A percentile compares a stretch with the other conserved stretches of the same genome.
These are phyloP conservation scores for zebrafish (Danio rerio) DNA, from an alignment of 2,113 vertebrate species.

Conservation along the genomic window DNA sequence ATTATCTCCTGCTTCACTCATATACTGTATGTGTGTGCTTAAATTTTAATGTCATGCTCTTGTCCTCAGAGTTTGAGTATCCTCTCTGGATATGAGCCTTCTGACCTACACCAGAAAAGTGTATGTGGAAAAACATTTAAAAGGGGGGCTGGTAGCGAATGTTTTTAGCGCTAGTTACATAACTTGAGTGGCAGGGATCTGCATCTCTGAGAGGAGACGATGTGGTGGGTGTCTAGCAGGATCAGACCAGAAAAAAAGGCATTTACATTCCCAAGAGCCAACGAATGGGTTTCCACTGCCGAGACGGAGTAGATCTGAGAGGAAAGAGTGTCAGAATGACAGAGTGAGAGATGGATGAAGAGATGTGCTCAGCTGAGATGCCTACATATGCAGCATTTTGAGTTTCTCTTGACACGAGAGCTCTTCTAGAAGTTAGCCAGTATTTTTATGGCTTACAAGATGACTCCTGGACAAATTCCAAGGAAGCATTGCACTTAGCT, in stretches of 20 bases:
- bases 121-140: constrained; percentile 3
- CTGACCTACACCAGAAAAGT: not conserved
- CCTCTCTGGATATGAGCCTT: not conserved
- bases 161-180: constrained; percentile 4
- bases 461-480: not conserved
- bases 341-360: not conserved
- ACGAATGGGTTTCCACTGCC: not conserved
- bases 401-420: not conserved
- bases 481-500: not conserved
- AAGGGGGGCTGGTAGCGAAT: not conserved
- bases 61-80: constrained; percentile 11
- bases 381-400: not conserved
- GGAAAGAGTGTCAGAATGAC: constrained; percentile 9
- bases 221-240: constrained; percentile 20
- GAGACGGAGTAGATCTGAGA: not conserved
- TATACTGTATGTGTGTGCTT: not conserved
- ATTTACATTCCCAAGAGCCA: constrained; percentile 11
- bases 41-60: constrained; percentile 39
- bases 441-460: not conserved
- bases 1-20: constrained; percentile 3
- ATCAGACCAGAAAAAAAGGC: not conserved
- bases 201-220: constrained; percentile 19
- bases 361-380: not conserved
- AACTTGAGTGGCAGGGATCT: constrained; percentile 2
- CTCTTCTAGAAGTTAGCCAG: not conserved